A percentile compares a stretch with the other conserved stretches of the same genome.
Evolutionary conservation across 2,888 invertebrate genomes (phyloP).

Genomic region (Troglohyphantes excavatus): DNA sequence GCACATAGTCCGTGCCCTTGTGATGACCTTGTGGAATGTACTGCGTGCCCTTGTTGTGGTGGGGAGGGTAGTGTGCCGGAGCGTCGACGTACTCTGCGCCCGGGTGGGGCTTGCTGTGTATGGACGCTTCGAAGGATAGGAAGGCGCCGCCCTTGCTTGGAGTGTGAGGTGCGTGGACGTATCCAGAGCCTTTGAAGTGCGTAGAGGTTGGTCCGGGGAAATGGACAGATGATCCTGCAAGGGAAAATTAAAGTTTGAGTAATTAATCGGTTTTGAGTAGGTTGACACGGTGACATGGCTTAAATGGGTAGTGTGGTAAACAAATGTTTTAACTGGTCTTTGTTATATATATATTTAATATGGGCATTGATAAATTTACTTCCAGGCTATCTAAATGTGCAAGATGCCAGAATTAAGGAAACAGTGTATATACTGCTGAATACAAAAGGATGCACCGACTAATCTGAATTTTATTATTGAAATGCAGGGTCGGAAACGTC

Average conservation of each 20-base stretch:
- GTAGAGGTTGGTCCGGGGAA: background rate
- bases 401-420: too few relatives aligned
- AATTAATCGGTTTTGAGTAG: too few relatives aligned
- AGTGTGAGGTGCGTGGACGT: background rate
- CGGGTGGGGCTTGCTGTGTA: background rate
- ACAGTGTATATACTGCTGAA: too few relatives aligned
- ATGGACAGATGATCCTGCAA: background rate
- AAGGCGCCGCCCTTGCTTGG: constrained; percentile 49
- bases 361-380: too few relatives aligned
- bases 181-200: constrained; percentile 24
- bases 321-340: too few relatives aligned
- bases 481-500: too few relatives aligned
- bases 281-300: too few relatives aligned
- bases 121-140: background rate
- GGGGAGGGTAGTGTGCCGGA: background rate
- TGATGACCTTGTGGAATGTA: constrained; percentile 14
- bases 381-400: too few relatives aligned
- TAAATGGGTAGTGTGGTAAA: too few relatives aligned
- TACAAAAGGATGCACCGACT: too few relatives aligned
- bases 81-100: background rate
- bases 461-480: too few relatives aligned
- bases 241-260: background rate
- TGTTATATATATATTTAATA: too few relatives aligned
- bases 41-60: background rate
- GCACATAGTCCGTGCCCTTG: constrained; percentile 18